Evolutionary conservation across 2,113 vertebrate species (phyloP), one percentile per base, ranked within the genome.

Genomic region (Stegostoma tigrinum): DNA sequence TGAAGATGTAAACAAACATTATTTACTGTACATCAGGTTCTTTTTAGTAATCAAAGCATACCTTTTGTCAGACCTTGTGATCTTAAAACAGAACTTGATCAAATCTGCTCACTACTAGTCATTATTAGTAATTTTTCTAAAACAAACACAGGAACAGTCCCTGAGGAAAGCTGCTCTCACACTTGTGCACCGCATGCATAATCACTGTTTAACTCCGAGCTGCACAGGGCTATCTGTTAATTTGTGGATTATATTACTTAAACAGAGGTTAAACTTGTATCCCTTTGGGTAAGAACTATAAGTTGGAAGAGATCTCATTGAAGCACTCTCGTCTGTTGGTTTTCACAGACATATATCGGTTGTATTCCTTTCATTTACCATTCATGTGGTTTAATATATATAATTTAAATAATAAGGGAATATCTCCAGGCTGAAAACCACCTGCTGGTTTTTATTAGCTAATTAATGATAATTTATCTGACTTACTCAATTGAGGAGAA

Each of bases 391-490:
- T 96, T 97, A 97, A 97, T 98, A 98, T 99, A 98, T 98, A 99
- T 98, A 98, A 99, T 99, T 99, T 98, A 99, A 98, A 98, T 97
- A 98, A 98, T 97, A 96, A 97, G 98, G 98, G 98, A 98, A 98
- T 98, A 97, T 98, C 98, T 99, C 97, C 98, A 98, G 98, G 98
- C 98, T 98, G 97, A 96, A 97, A 99, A 98, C 98, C 98, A 99
- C 98, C 98, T 99, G 98, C 98, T 99, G 97, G 98, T 98, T 98
- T 99, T 98, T 98, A 99, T 99, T 99, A 99, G 97, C 98, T 99
- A 99, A 99, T 99, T 99, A 99, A 99, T 98, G 98, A 98, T 99
- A 98, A 98, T 99, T 99, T 99, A 98, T 98, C 98, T 98, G 98
- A 98, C 98, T 98, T 98, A 98, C 98, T 99, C 98, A 98, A 99